These are phyloP conservation scores for Pseudolaguvia tuberculata DNA, from an alignment of 2,113 vertebrate species.

Conservation along the genomic window DNA sequence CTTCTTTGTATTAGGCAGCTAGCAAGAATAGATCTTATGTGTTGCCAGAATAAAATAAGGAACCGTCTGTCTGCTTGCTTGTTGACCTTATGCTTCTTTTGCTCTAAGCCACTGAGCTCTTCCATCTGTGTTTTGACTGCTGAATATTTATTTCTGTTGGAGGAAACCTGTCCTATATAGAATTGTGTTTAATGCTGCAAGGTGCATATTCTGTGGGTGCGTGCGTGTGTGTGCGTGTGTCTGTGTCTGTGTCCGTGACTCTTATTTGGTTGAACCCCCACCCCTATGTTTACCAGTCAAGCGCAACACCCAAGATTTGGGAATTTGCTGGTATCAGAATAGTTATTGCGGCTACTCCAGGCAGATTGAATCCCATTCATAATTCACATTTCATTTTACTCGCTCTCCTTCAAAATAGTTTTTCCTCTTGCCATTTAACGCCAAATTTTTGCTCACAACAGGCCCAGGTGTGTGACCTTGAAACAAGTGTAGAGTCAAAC, in stretches of 20 bases:
- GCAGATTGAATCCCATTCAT: constrained; percentile 65
- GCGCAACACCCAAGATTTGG: constrained; percentile 5
- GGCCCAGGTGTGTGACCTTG: constrained; percentile 63
- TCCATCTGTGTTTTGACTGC: constrained; percentile 48
- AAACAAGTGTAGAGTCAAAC: constrained; percentile 50
- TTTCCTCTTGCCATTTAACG: constrained; percentile 52
- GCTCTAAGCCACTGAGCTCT: constrained; percentile 42
- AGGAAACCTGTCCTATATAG: constrained; percentile 41
- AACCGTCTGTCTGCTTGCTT: not conserved
- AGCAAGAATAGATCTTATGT: constrained; percentile 41
- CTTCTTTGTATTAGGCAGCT: constrained; percentile 50
- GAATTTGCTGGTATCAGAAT: constrained; percentile 37
- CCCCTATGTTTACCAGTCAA: constrained; percentile 11
- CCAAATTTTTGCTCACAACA: constrained; percentile 44
- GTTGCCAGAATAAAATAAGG: constrained; percentile 28
- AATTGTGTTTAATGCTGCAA: constrained; percentile 47
- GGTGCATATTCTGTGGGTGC: too few relatives aligned
- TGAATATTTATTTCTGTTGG: constrained; percentile 46
- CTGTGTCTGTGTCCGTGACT: constrained; percentile 2
- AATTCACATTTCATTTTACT: constrained; percentile 62
- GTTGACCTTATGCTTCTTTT: not conserved
- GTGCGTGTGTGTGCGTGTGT: constrained; percentile 26
- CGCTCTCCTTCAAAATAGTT: constrained; percentile 41
- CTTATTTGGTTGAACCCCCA: not conserved
- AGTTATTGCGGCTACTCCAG: constrained; percentile 56